Evolutionary conservation across 2,888 invertebrate genomes (phyloP), one percentile per base, ranked within the genome.

Genomic region (Asteroscopus sphinx): DNA sequence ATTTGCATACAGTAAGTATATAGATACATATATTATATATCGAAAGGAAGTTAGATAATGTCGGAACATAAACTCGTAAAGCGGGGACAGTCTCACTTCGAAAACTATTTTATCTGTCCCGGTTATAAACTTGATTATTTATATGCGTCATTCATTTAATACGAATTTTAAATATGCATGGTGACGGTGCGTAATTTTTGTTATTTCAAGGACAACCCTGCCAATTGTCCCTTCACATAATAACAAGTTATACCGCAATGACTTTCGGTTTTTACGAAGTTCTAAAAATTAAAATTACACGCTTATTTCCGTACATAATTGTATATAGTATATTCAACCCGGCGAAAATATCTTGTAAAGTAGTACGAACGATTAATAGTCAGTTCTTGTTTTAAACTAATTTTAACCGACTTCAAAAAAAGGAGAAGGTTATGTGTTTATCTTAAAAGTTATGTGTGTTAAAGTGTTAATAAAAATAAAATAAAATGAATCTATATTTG

Each of bases 11-110:
- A 16, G 1, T n/a, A 25, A 9, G 4, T 8, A 17, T 32, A 17
- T n/a, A 21, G n/a, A 25, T 36, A 46, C n/a, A 11, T 40, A 40
- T 13, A 52, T n/a, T 8, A n/a, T 25, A 8, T 17, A 2, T 7
- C 13, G 15, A 66, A 47, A 59, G 66, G 64, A 64, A 64, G 59
- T 53, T 3, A 26, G 64, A 66, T 64, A 64, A 52, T 13, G 12
- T 3, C 15, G 15, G 30, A 21, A 64, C 35, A 21, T 45, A 36
- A 41, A 65, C 36, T 13, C 8, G 5, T 51, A 13, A 33, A 25
- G 9, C 32, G 17, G 2, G 17, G 2, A 17, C 16, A 16, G 13
- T 13, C 1, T 46, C 32, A 39, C 41, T 42, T 52, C 47, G 28
- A 47, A 47, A 41, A 47, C 9, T n/a, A 64, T 16, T 25, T 44